These are phyloP conservation scores for Carposina sasakii DNA, from an alignment of 1,140 invertebrate species.

Conservation along the genomic window DNA sequence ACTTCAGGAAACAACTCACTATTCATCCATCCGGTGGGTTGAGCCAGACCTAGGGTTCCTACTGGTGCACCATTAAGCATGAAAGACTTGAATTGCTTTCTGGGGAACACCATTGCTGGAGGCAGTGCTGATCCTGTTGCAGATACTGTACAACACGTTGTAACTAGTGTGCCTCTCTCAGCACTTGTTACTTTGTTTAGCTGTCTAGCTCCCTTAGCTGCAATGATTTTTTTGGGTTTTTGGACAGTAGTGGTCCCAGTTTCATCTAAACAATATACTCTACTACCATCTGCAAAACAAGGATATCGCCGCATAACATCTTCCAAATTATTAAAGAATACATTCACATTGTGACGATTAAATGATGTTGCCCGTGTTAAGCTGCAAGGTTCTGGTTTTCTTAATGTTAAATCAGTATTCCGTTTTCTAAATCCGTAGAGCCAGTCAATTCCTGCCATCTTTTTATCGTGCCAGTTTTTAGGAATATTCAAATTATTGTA, in stretches of 20 bases:
- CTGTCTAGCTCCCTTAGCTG: constrained; percentile 33
- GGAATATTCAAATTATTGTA: constrained; percentile 22
- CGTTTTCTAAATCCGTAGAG: constrained; percentile 48
- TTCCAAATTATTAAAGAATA: constrained; percentile 47
- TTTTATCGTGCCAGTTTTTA: constrained; percentile 23
- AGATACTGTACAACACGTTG: constrained; percentile 34
- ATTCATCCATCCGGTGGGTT: constrained; percentile 37
- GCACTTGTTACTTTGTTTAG: constrained; percentile 36
- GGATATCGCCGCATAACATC: constrained; percentile 22
- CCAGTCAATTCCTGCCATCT: constrained; percentile 54
- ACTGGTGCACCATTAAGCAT: constrained; percentile 31
- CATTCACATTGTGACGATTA: constrained; percentile 41
- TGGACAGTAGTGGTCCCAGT: constrained; percentile 49
- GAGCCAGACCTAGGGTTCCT: constrained; percentile 32
- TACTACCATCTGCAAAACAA: constrained; percentile 17
- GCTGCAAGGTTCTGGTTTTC: constrained; percentile 45
- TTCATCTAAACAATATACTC: constrained; percentile 59
- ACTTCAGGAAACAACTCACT: constrained; percentile 13
- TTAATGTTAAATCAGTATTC: constrained; percentile 34
- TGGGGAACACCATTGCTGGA: constrained; percentile 31
- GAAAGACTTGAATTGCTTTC: constrained; percentile 29
- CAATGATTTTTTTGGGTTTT: constrained; percentile 45
- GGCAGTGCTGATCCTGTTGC: constrained; percentile 28
- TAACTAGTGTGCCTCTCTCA: constrained; percentile 41
- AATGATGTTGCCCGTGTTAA: constrained; percentile 48